Base-by-base conservation (phyloP, 2,888 invertebrate species). In the Nasonia oneida region DNA sequence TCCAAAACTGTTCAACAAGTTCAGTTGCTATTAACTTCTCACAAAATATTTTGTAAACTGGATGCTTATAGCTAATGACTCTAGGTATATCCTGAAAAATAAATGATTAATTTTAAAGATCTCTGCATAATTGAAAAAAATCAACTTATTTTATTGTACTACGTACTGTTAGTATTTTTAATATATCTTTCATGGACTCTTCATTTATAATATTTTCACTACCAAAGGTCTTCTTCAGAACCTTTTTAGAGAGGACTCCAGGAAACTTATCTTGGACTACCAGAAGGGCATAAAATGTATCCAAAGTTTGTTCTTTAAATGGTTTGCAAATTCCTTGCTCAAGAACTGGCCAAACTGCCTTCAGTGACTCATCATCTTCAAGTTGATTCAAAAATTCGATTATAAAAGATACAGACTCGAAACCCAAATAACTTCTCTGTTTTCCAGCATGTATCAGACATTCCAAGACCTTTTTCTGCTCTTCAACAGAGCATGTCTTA, bases 101-200 rank as follows among this genome's bases (percentile, higher is more conserved):
- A 87, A 18, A 64, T 23, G 23, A 37, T 29, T 50, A 23, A 67
- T 70, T 39, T 14, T 3, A 53, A 61, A 81, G 47, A 12, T 29
- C 1, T 15, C 29, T 8, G 10, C n/a, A 3, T 23, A 64, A 86
- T 71, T 84, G n/a, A 80, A 64, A 29, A 50, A n/a, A 4, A 83
- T 85, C 79, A 53, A 50, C 88, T 61, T n/a, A 5, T 23, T 61
- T n/a, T 0, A 61, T 76, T 67, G 29, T 23, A 61, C 73, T 84
- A 90, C 94, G 94, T 94, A 96, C 96, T 94, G 96, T 95, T 88
- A 96, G 93, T 89, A 96, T 94, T 88, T 95, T 95, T 90, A 94
- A 93, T 61, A 96, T 92, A 85, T 94, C 92, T 84, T 94, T 92
- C 76, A 95, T 94, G 89, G 95, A 95, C 81, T 95, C 95, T 87